phyloP scores from a whole-genome alignment of 1,140 invertebrate genomes.

The Apis mellifera region DNA sequence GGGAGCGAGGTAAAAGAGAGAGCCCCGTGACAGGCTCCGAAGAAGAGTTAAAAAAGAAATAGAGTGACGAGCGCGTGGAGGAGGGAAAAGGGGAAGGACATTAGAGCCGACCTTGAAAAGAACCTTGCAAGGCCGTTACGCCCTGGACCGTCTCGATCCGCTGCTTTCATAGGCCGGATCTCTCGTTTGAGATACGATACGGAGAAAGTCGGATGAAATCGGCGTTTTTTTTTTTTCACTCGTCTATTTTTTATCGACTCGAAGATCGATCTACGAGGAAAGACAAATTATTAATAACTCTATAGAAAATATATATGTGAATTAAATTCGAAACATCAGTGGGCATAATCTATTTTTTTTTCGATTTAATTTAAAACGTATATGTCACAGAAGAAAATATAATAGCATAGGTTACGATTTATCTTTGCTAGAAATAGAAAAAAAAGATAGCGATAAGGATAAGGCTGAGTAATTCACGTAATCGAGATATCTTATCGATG shows the following conservation, averaged over 20 bases:
- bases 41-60: slow-evolving; percentile 38
- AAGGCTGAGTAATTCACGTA: background rate
- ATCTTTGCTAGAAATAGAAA: background rate
- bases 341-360: too few relatives aligned
- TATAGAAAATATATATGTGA: too few relatives aligned
- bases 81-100: slow-evolving; percentile 46
- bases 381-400: too few relatives aligned
- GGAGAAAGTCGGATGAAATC: slow-evolving; percentile 34
- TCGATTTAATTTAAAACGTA: too few relatives aligned
- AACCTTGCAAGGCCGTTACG: slow-evolving; percentile 71
- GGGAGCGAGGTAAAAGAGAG: slow-evolving; percentile 31
- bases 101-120: slow-evolving; percentile 69
- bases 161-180: slow-evolving; percentile 48
- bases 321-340: too few relatives aligned
- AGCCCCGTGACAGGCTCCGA: slow-evolving; percentile 31
- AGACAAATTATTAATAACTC: background rate
- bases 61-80: background rate
- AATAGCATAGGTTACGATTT: too few relatives aligned
- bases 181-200: slow-evolving; percentile 53
- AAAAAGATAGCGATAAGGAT: background rate
- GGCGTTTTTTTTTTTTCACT: slow-evolving; percentile 18
- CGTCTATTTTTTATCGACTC: slow-evolving; percentile 46
- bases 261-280: slow-evolving; percentile 37
- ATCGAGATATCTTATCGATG: slow-evolving; percentile 21
- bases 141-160: slow-evolving; percentile 53